Percentiles rank a stretch among this genome's conserved stretches.
These are phyloP conservation scores for Pedicia rivosa DNA, from an alignment of 2,888 invertebrate genomes.

Conservation along the genomic window DNA sequence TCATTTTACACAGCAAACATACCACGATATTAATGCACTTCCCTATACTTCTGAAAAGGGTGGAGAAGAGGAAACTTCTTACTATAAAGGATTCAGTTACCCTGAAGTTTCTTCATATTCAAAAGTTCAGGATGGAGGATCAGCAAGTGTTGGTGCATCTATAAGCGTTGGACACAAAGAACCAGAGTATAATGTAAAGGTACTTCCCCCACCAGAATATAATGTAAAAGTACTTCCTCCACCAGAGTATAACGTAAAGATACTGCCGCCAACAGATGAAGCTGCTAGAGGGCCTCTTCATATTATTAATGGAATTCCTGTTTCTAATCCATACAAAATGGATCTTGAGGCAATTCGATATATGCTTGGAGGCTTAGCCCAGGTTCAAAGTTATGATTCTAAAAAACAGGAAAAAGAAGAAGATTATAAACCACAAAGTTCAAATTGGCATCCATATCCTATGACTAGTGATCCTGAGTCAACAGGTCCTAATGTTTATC, in stretches of 20 bases:
- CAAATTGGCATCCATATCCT: conserved; percentile 16
- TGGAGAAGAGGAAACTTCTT: neutral
- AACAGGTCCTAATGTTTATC: too few relatives aligned
- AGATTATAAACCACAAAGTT: too few relatives aligned
- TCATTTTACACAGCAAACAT: conserved; percentile 28
- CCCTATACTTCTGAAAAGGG: conserved; percentile 23
- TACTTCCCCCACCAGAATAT: neutral
- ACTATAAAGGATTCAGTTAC: neutral
- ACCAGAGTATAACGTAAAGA: neutral
- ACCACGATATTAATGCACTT: conserved; percentile 28
- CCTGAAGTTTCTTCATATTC: conserved; percentile 1
- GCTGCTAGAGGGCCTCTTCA: conserved; percentile 8
- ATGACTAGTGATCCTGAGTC: neutral
- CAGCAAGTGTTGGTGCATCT: conserved; percentile 7
- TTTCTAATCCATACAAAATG: conserved; percentile 36
- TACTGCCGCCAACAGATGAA: neutral
- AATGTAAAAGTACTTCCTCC: neutral
- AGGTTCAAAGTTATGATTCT: conserved; percentile 7
- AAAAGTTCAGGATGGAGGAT: neutral
- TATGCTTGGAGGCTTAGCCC: conserved; percentile 8
- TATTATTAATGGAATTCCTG: conserved; percentile 34
- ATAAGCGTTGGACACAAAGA: conserved; percentile 9
- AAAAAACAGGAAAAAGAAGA: too few relatives aligned
- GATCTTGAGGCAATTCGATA: conserved; percentile 25
- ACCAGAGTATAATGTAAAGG: conserved; percentile 1